Conservation (phyloP, 2,888 invertebrate genomes). For the Petrophora chlorosata region DNA sequence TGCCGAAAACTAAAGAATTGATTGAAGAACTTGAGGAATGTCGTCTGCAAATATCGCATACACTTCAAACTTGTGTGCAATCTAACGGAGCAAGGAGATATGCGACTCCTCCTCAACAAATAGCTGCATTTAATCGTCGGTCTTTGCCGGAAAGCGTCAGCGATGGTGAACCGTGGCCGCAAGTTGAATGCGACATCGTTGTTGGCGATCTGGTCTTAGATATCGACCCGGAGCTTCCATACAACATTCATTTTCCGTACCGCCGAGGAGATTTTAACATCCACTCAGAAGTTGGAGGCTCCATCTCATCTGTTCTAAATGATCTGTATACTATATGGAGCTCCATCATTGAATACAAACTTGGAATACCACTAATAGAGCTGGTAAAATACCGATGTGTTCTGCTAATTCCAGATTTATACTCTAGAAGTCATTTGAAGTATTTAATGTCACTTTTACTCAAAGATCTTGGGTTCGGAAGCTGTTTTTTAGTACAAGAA, state of each 20-base stretch:
- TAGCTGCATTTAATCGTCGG: conserved; percentile 93
- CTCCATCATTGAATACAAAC: conserved; percentile 88
- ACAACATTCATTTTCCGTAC: conserved; percentile 96
- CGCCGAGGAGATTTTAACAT: conserved; percentile 94
- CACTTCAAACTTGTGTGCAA: conserved; percentile 93
- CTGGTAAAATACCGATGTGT: conserved; percentile 93
- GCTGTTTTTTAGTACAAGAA: conserved; percentile 93
- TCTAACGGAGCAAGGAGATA: conserved; percentile 91
- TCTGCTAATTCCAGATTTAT: conserved; percentile 94
- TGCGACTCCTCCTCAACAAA: conserved; percentile 95
- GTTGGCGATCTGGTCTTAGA: conserved; percentile 91
- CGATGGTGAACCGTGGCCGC: conserved; percentile 85
- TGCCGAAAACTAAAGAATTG: conserved; percentile 86
- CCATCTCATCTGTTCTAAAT: conserved; percentile 91
- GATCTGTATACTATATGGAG: conserved; percentile 96
- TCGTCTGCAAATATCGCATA: conserved; percentile 91
- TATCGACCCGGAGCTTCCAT: conserved; percentile 87
- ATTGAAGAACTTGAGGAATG: conserved; percentile 93
- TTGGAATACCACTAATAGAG: conserved; percentile 89
- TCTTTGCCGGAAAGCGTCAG: conserved; percentile 87
- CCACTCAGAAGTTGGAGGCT: conserved; percentile 93
- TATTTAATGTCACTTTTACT: conserved; percentile 92
- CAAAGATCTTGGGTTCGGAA: conserved; percentile 92
- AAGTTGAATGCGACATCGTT: conserved; percentile 86
- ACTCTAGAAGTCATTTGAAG: conserved; percentile 92